A percentile compares a stretch with the other conserved stretches of the same genome.
phyloP scores from a whole-genome alignment of 2,113 vertebrate species.

The Scophthalmus maximus region DNA sequence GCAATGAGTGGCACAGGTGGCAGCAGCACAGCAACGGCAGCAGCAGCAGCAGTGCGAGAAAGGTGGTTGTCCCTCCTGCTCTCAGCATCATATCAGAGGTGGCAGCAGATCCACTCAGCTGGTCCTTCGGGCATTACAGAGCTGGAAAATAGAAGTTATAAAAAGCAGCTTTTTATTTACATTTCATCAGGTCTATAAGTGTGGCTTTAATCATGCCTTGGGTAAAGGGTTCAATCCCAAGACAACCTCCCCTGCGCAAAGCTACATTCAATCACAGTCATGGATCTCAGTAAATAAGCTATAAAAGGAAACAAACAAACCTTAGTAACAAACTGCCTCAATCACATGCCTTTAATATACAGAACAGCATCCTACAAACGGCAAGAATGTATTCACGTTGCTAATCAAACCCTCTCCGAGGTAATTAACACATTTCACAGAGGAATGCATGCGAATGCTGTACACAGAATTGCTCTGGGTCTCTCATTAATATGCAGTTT shows the following conservation, averaged over 20 bases:
- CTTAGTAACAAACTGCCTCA: conserved; percentile 1
- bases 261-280: neutral
- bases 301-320: neutral
- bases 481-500: conserved; percentile 51
- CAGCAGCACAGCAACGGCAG: conserved; percentile 69
- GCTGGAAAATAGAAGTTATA: conserved; percentile 21
- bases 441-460: conserved; percentile 5
- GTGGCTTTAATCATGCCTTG: neutral
- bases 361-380: conserved; percentile 13
- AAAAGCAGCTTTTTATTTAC: neutral
- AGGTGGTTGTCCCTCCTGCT: conserved; percentile 62
- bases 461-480: conserved; percentile 42
- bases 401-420: neutral
- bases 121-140: conserved; percentile 58
- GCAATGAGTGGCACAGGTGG: conserved; percentile 77
- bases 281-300: neutral
- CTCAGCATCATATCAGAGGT: conserved; percentile 77
- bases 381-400: conserved; percentile 31
- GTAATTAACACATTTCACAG: conserved; percentile 11
- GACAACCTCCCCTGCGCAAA: neutral
- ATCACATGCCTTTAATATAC: conserved; percentile 19
- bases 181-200: too few species aligned
- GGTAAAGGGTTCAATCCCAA: conserved; percentile 16
- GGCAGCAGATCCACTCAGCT: conserved; percentile 50
- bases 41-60: conserved; percentile 68